Evolutionary conservation across 64 coral and sea anemone species (phyloP), one percentile per base, ranked within the genome.

Genomic region (Montipora foliosa): DNA sequence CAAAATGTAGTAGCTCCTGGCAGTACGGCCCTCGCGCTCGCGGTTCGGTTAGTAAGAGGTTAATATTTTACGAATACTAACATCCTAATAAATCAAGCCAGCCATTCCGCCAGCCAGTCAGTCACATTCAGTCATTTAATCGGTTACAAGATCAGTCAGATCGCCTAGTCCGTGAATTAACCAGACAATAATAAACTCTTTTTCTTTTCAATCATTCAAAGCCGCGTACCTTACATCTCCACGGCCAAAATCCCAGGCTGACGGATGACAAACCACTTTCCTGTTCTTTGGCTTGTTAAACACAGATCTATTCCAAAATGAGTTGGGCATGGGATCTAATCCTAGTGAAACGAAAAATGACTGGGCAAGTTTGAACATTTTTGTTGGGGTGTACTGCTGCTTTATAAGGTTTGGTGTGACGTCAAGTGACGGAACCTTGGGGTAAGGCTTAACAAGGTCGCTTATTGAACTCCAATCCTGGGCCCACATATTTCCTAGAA

Each of bases 401-500:
- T 96, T 93, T 5, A 91, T 88, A 2, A 98, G 81, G 68, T 94
- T 98, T 1, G 91, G 75, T 6, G 97, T 98, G 47, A 98, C 94
- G 53, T 98, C 83, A n/a, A 98, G 83, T 14, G 91, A 91, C 6
- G 97, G 69, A 17, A 91, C 80, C 20, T 95, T 92, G 29, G 78
- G 82, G 79, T 69, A 98, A 1, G 97, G 97, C 62, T 90, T 87
- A 9, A 98, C 97, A 3, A 98, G 53, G 29, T 98, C 97, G 16
- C 89, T 94, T 70, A 98, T 94, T 11, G 73, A 76, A 19, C 88
- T 91, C 97, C 97, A 98, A n/a, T 98, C 91, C 67, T 98, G 97
- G 29, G 97, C 91, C 97, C 97, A 98, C 97, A 98, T 98, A 48
- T 98, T 98, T 6, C 97, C 97, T 5, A 98, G 79, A 17, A 98